Evolutionary conservation across 2,113 vertebrate genomes (phyloP).

Genomic region (Pseudorasbora parva): DNA sequence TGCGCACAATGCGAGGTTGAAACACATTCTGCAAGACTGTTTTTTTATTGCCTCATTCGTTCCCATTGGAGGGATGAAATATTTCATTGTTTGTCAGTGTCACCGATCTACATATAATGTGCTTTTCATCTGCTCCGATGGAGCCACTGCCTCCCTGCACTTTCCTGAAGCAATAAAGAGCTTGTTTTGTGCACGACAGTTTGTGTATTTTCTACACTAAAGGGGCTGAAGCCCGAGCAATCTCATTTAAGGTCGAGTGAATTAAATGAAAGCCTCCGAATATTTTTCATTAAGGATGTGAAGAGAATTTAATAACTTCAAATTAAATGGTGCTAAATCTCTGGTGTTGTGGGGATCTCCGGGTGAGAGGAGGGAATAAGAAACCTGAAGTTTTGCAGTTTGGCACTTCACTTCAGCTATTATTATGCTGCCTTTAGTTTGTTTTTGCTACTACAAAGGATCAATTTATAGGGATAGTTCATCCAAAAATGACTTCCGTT

Average conservation of each 20-base stretch:
- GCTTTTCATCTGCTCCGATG: conserved; percentile 33
- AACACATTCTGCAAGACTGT: background rate
- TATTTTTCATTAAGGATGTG: conserved; percentile 65
- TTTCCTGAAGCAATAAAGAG: conserved; percentile 58
- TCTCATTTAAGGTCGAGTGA: conserved; percentile 53
- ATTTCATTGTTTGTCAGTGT: conserved; percentile 1
- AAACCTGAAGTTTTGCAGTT: background rate
- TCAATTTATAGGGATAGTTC: background rate
- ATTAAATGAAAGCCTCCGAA: conserved; percentile 63
- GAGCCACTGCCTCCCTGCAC: background rate
- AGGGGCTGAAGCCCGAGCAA: conserved; percentile 43
- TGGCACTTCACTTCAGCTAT: background rate
- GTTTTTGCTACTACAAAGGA: background rate
- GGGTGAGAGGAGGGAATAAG: background rate
- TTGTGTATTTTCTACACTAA: conserved; percentile 60
- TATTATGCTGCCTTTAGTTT: background rate
- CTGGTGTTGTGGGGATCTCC: conserved; percentile 4
- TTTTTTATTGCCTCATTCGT: conserved; percentile 15
- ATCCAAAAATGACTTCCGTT: no score
- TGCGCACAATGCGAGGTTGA: background rate
- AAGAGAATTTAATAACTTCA: conserved; percentile 66
- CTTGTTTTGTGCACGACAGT: conserved; percentile 43
- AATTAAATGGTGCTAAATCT: conserved; percentile 65
- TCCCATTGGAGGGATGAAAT: background rate
- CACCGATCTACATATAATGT: conserved; percentile 30